A percentile compares a stretch with the other conserved stretches of the same genome.
phyloP scores from a whole-genome alignment of 1,140 invertebrate genomes.

The Babylonia areolata region DNA sequence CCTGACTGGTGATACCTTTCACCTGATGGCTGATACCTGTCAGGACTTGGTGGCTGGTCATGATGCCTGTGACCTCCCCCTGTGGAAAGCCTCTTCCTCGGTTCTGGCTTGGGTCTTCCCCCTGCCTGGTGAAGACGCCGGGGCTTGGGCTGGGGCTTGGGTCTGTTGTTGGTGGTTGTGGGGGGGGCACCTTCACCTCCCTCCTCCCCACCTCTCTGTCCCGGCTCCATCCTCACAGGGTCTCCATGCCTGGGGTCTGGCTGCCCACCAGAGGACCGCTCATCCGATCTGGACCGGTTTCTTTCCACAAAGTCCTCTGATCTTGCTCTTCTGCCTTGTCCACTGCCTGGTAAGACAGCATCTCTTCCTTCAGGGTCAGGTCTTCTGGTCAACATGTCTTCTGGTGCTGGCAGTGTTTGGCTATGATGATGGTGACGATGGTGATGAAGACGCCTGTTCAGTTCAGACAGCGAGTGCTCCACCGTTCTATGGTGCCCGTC shows the following conservation, averaged over 20 bases:
- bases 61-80: neutral
- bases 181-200: neutral
- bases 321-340: neutral
- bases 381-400: neutral
- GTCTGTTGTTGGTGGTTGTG: neutral
- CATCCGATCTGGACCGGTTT: neutral
- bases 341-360: neutral
- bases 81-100: neutral
- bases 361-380: neutral
- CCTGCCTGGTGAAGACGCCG: neutral
- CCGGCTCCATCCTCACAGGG: neutral
- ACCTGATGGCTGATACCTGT: neutral
- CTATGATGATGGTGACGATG: neutral
- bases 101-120: neutral
- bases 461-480: neutral
- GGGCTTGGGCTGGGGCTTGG: neutral
- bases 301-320: neutral
- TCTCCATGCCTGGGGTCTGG: neutral
- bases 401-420: neutral
- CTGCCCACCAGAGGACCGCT: neutral
- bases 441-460: too few relatives aligned
- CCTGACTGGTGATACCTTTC: too few relatives aligned
- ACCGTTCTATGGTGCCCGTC: neutral
- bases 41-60: neutral
- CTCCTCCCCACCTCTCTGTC: neutral